Base-by-base conservation (phyloP, 92 coral and sea anemone species). In the Palythoa grandiflora region DNA sequence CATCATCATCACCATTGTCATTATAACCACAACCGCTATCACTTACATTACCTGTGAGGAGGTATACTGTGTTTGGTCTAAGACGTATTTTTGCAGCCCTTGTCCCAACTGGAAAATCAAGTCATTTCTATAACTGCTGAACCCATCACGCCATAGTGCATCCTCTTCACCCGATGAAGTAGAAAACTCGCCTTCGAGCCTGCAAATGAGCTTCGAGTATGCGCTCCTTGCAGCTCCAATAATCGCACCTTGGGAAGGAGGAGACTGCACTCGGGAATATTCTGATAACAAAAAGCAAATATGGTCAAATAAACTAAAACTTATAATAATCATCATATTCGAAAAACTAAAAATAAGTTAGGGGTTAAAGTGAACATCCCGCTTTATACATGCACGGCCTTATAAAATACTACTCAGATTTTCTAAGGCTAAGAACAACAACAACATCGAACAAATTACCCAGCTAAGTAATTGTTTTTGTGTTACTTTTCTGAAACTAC, bases 181-280 rank as follows among this genome's bases (percentile, higher is more conserved):
- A 71, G 92, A 83, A 72, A 95, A 95, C 90, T 95, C 98, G n/a
- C 91, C 59, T 89, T 93, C 96, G 80, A 95, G 96, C 88, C 96
- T 92, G 93, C 96, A 95, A 68, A 95, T 86, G 50, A 95, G 95
- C 84, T 95, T 95, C 11, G 93, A 75, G 83, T 91, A 95, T 3
- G 98, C 96, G 71, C 60, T 87, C 79, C 93, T 95, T 11, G 96
- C 98, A 61, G 96, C 98, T 55, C 90, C 92, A 8, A 95, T 85
- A 51, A 95, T 59, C 89, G 92, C 77, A 12, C 63, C 86, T 44
- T 71, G 47, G 5, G 94, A 71, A 35, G 77, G 59, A 11, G 84
- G 63, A 36, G 91, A 61, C 50, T 89, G 47, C 52, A 80, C 75
- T 19, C 75, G 75, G 66, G 75, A 81, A 63, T 44, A 47, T 48